Conservation (phyloP, 2,888 invertebrate species). For the Stegophylla sp. region DNA sequence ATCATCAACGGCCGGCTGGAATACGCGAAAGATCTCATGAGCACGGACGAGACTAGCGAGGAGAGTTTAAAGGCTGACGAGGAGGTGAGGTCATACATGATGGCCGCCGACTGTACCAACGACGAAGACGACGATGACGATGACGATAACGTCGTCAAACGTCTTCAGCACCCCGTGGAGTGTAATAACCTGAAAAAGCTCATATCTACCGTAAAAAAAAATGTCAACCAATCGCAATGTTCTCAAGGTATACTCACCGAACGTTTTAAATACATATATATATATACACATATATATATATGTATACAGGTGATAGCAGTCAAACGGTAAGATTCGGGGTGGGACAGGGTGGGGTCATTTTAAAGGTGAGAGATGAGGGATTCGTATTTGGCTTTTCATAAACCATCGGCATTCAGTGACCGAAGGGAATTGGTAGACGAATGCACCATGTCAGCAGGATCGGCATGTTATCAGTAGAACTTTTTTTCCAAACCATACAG, state of each 20-base stretch:
- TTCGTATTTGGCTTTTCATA: no score
- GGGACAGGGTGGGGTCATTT: no score
- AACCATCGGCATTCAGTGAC: no score
- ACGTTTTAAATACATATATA: neutral
- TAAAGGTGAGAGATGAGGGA: no score
- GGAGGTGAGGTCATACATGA: conserved; percentile 66
- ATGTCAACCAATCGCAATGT: conserved; percentile 24
- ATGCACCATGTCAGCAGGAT: no score
- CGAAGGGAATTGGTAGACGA: no score
- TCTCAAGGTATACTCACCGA: conserved; percentile 40
- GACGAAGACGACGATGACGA: conserved; percentile 47
- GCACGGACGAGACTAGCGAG: conserved; percentile 64
- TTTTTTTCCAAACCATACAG: no score
- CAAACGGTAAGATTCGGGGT: no score
- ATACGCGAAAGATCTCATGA: conserved; percentile 58
- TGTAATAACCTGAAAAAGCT: conserved; percentile 52
- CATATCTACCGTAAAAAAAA: conserved; percentile 44
- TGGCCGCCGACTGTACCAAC: conserved; percentile 51
- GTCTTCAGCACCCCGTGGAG: neutral
- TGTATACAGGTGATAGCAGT: neutral
- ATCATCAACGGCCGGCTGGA: conserved; percentile 47
- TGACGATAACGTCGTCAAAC: no score
- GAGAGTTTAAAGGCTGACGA: conserved; percentile 68
- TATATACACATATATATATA: neutral
- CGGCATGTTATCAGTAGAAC: no score